Conservation (phyloP, 2,797 vertebrate species). For the Rhinella marina region DNA sequence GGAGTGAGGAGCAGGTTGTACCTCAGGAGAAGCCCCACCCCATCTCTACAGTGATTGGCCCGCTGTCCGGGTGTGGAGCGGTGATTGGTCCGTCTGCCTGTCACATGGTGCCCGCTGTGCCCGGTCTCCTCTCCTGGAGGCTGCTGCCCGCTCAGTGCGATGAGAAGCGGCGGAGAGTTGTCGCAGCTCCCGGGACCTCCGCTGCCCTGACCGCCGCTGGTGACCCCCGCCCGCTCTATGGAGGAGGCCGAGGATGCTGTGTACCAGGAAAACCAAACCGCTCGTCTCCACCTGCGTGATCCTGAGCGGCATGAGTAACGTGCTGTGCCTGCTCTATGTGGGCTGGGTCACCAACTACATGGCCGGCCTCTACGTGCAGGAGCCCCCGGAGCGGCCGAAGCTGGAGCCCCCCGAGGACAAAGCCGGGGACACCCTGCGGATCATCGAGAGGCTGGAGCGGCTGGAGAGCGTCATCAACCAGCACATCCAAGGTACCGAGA, state of each 20-base stretch:
- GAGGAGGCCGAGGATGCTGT: constrained; percentile 96
- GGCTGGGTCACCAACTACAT: constrained; percentile 99
- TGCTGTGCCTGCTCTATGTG: constrained; percentile 95
- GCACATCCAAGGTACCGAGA: constrained; percentile 91
- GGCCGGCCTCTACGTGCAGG: constrained; percentile 90
- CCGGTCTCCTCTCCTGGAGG: constrained; percentile 24
- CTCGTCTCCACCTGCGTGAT: constrained; percentile 99
- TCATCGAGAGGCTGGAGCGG: constrained; percentile 94
- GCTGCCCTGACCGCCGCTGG: constrained; percentile 1
- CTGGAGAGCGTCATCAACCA: constrained; percentile 97
- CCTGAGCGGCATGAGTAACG: constrained; percentile 97
- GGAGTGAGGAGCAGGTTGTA: constrained; percentile 9
- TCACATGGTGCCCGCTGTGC: constrained; percentile 25
- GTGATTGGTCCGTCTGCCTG: neutral
- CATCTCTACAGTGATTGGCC: neutral
- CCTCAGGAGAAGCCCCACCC: neutral
- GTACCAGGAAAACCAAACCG: constrained; percentile 99
- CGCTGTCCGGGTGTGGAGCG: too few relatives aligned
- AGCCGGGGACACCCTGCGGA: constrained; percentile 89
- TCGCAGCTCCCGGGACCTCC: constrained; percentile 35
- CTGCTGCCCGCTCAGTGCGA: constrained; percentile 53
- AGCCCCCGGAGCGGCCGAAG: constrained; percentile 91
- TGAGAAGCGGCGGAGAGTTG: constrained; percentile 66
- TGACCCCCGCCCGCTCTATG: constrained; percentile 77
- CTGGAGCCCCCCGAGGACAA: constrained; percentile 90